These are phyloP conservation scores for Vombatus ursinus DNA, from an alignment of 2,113 vertebrate species.

Conservation along the genomic window DNA sequence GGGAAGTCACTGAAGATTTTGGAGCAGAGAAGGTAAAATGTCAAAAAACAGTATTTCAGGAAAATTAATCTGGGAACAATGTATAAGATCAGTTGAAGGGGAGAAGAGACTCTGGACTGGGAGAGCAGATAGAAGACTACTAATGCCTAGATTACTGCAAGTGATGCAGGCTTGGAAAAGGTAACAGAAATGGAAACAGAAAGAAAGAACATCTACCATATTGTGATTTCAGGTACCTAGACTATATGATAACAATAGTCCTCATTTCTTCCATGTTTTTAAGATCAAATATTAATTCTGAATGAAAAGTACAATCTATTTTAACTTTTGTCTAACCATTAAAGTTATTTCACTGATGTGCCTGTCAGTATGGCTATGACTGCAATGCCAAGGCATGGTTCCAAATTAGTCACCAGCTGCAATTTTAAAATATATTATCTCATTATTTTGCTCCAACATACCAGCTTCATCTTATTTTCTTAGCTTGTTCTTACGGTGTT, in stretches of 20 bases:
- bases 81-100: background rate
- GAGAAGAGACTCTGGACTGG: background rate
- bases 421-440: slow-evolving; percentile 56
- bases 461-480: slow-evolving; percentile 28
- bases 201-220: background rate
- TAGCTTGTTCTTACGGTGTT: background rate
- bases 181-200: background rate
- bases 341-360: slow-evolving; percentile 62
- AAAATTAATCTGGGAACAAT: background rate
- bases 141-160: background rate
- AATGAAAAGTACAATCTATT: slow-evolving; percentile 14
- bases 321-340: slow-evolving; percentile 4
- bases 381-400: slow-evolving; percentile 56
- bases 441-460: slow-evolving; percentile 33
- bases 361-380: slow-evolving; percentile 54
- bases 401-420: slow-evolving; percentile 66
- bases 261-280: slow-evolving; percentile 18
- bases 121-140: background rate
- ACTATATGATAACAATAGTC: background rate
- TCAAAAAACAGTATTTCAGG: background rate
- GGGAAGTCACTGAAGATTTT: background rate
- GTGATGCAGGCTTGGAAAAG: background rate
- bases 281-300: slow-evolving; percentile 43
- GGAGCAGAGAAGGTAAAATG: background rate
- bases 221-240: background rate